Conservation (phyloP, 2,113 vertebrate genomes). For the Agapornis roseicollis region DNA sequence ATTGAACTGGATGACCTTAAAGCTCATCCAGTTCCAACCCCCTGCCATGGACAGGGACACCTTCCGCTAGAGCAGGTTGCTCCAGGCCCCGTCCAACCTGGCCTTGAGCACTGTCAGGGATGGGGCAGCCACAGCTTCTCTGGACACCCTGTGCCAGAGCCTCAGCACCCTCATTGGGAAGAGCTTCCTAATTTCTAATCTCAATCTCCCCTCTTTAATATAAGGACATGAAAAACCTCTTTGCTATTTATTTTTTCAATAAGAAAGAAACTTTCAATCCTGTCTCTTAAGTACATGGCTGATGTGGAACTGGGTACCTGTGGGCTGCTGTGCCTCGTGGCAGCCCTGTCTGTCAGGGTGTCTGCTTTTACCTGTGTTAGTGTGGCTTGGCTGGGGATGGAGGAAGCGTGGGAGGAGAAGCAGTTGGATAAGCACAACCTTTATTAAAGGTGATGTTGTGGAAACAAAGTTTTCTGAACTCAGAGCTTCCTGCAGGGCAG, state of each 20-base stretch:
- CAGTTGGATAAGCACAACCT: background rate
- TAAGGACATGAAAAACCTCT: background rate
- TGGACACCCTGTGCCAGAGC: background rate
- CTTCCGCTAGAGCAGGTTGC: background rate
- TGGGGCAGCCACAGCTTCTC: background rate
- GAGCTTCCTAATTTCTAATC: background rate
- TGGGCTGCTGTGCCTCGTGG: background rate
- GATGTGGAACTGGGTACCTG: background rate
- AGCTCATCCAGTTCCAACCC: background rate
- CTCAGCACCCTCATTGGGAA: background rate
- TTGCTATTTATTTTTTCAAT: background rate
- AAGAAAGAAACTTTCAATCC: background rate
- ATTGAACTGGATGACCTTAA: background rate
- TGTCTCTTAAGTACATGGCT: background rate
- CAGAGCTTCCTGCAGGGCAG: background rate
- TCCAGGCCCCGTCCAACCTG: background rate
- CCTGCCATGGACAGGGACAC: background rate
- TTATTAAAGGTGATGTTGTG: background rate
- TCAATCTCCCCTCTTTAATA: background rate
- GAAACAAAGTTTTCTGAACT: background rate
- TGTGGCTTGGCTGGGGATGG: background rate
- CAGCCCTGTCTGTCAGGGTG: background rate
- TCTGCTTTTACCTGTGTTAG: rapidly evolving
- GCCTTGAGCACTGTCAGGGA: background rate
- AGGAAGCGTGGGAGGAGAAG: rapidly evolving